phyloP scores from a whole-genome alignment of 1,140 invertebrate species.

The Telenomus remus region DNA sequence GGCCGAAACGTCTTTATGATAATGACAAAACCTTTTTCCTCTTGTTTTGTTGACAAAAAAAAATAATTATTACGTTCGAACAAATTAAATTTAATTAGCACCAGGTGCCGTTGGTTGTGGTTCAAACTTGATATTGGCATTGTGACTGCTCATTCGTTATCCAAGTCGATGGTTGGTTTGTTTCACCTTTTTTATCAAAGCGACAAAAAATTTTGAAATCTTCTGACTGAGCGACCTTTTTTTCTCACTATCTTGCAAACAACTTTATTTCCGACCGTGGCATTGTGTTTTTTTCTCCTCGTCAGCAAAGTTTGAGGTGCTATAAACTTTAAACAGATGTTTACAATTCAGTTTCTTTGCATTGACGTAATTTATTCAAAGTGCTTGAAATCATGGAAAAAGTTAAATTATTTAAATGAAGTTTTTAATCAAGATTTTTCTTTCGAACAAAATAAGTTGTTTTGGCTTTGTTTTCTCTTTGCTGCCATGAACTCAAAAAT shows the following conservation, averaged over 20 bases:
- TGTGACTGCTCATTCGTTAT: neutral
- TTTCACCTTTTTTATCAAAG: neutral
- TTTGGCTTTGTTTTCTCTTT: too few relatives aligned
- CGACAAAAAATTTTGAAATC: conserved; percentile 5
- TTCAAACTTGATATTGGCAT: too few relatives aligned
- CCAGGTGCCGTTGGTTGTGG: too few relatives aligned
- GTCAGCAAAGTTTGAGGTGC: conserved; percentile 5
- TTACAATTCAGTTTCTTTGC: conserved; percentile 22
- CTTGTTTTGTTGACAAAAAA: too few relatives aligned
- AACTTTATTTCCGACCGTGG: conserved; percentile 15
- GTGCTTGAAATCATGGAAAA: conserved; percentile 5
- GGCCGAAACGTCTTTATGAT: conserved; percentile 16
- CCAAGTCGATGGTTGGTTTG: neutral
- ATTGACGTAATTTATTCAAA: conserved; percentile 24
- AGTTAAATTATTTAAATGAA: too few relatives aligned
- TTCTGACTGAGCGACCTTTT: neutral
- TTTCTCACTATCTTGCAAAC: conserved; percentile 4
- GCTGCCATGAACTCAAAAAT: too few relatives aligned
- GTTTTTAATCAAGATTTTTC: too few relatives aligned
- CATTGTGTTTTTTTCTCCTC: conserved; percentile 10
- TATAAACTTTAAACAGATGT: conserved; percentile 30
- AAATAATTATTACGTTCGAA: too few relatives aligned
- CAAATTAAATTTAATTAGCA: too few relatives aligned
- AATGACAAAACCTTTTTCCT: conserved; percentile 5
- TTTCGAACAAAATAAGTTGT: too few relatives aligned